Conservation (phyloP, 1,140 invertebrate species). For the Phocides pigmalion region DNA sequence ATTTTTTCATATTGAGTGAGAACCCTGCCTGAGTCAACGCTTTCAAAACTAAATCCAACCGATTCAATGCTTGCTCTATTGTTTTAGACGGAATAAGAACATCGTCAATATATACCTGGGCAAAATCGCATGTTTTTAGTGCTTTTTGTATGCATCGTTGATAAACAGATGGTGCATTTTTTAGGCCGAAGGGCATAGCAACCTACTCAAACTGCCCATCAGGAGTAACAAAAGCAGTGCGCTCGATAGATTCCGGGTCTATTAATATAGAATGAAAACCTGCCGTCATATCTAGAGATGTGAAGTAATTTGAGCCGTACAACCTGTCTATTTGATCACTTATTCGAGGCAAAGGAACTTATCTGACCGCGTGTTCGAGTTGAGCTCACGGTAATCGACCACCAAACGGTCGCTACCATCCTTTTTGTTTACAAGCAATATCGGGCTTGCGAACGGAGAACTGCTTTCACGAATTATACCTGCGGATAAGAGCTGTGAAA, state of each 20-base stretch:
- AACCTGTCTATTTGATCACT: constrained; percentile 53
- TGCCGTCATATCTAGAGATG: constrained; percentile 9
- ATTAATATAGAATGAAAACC: constrained; percentile 10
- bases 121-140: constrained; percentile 20
- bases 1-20: constrained; percentile 50
- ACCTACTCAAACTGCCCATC: constrained; percentile 52
- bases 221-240: constrained; percentile 17
- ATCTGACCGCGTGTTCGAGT: constrained; percentile 70
- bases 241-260: not conserved
- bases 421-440: not conserved
- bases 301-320: not conserved
- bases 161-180: constrained; percentile 56
- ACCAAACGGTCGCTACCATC: constrained; percentile 10
- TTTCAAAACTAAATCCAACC: constrained; percentile 37
- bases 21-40: constrained; percentile 40
- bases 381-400: constrained; percentile 75
- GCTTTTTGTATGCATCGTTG: constrained; percentile 49
- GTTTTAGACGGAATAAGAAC: constrained; percentile 35
- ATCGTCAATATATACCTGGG: constrained; percentile 45
- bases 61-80: constrained; percentile 35
- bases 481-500: not conserved
- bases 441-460: not conserved
- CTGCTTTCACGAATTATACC: not conserved
- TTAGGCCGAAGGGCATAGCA: constrained; percentile 36
- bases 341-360: constrained; percentile 80